Evolutionary conservation across 2,797 vertebrate genomes (phyloP), one percentile per base, ranked within the genome.

Genomic region (Liasis olivaceus): DNA sequence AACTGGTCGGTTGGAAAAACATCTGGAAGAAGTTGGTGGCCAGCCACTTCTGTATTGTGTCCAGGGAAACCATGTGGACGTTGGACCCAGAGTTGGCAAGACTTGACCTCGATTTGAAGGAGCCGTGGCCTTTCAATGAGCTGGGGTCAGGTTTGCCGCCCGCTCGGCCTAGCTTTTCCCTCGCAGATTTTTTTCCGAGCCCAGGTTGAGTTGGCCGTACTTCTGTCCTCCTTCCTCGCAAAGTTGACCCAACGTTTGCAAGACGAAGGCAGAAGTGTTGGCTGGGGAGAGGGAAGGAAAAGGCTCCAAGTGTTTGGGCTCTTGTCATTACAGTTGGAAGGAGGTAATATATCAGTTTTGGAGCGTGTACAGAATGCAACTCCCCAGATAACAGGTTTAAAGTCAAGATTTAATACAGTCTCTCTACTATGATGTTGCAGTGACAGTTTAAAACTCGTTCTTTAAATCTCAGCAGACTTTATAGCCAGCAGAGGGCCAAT

Each of bases 391-490:
- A 98, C 98, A 97, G 98, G 98, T 98, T 98, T 98, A 98, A 98
- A 98, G 98, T 98, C 98, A 98, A 99, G 98, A 98, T 98, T 98
- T 98, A 98, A 98, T 98, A 98, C 98, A 95, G 98, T 93, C 96
- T 97, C 97, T 98, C 97, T 96, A 92, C 97, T 97, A 15, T 98
- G 98, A 98, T 98, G 97, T 97, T 97, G 98, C 98, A 95, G 98
- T 98, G 98, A 98, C 98, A 98, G 98, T 99, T 99, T 99, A 99
- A 98, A 99, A 98, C 98, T 98, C 98, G 98, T 98, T 98, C 98
- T 98, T 98, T 98, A 98, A 98, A 98, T 99, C 99, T 98, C 98
- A 97, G 98, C 98, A 98, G 98, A 98, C 98, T 98, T 99, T 98
- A 98, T 98, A 98, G 98, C 98, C 97, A 96, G 97, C 98, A 97